A percentile compares a stretch with the other conserved stretches of the same genome.
Evolutionary conservation across 2,888 invertebrate species (phyloP).

Genomic region (Sarcophaga carnaria): DNA sequence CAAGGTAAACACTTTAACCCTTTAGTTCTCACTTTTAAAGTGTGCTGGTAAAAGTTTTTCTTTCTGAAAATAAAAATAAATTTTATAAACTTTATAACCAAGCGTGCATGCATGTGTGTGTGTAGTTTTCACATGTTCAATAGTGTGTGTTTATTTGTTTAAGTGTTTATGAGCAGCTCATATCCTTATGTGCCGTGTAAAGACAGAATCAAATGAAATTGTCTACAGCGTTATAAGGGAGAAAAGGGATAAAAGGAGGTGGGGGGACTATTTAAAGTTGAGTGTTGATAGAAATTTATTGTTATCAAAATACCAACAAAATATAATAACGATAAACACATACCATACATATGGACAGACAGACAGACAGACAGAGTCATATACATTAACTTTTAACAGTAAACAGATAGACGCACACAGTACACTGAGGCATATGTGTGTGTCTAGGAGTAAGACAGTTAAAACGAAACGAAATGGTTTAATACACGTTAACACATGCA

Average conservation of each 20-base stretch:
- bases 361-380: not conserved
- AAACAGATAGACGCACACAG: too few species aligned
- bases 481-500: too few species aligned
- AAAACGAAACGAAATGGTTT: too few species aligned
- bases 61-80: too few species aligned
- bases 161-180: not conserved
- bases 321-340: not conserved
- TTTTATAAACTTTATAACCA: not conserved
- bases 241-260: slow-evolving; percentile 38
- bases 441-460: too few species aligned
- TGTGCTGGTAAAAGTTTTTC: too few species aligned
- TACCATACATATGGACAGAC: not conserved
- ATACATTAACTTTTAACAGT: too few species aligned
- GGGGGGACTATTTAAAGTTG: slow-evolving; percentile 54
- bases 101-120: slow-evolving; percentile 11
- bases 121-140: not conserved
- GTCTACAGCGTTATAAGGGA: not conserved
- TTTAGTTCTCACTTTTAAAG: too few species aligned
- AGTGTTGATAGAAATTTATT: slow-evolving; percentile 70
- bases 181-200: not conserved
- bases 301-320: slow-evolving; percentile 53
- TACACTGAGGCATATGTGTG: too few species aligned
- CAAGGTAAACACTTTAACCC: too few species aligned
- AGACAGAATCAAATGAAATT: not conserved
- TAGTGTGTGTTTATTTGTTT: slow-evolving; percentile 54